Percentiles rank a stretch among this genome's conserved stretches.
phyloP scores from a whole-genome alignment of 2,113 vertebrate genomes.

The Proterorhinus semilunaris region DNA sequence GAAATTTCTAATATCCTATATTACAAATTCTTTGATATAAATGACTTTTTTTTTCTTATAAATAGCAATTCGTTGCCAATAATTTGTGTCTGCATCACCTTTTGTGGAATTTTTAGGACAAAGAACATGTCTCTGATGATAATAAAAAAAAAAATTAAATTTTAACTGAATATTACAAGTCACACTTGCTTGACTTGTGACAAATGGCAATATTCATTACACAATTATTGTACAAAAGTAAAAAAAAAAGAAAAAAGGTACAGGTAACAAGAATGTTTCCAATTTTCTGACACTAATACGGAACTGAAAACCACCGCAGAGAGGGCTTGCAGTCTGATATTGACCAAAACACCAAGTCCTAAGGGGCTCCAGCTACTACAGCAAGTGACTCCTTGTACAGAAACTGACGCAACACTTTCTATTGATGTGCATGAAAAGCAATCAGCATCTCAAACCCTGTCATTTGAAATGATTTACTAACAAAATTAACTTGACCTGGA shows the following conservation, averaged over 20 bases:
- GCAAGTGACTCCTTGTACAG: conserved; percentile 46
- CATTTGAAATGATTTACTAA: conserved; percentile 50
- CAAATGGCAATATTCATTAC: conserved; percentile 52
- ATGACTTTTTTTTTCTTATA: conserved; percentile 46
- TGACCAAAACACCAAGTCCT: conserved; percentile 45
- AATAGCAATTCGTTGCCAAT: conserved; percentile 28
- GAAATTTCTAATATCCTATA: conserved; percentile 47
- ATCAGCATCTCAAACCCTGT: conserved; percentile 47
- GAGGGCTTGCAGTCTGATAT: conserved; percentile 47
- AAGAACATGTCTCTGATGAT: conserved; percentile 29
- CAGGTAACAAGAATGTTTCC: conserved; percentile 46
- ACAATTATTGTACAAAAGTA: conserved; percentile 43
- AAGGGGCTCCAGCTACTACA: conserved; percentile 44
- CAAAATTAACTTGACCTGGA: conserved; percentile 54
- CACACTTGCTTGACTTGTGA: conserved; percentile 38
- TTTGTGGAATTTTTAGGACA: conserved; percentile 29
- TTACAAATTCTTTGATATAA: conserved; percentile 45
- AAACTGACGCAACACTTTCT: conserved; percentile 55
- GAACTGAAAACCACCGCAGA: conserved; percentile 50
- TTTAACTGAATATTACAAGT: conserved; percentile 52
- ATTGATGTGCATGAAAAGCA: conserved; percentile 62
- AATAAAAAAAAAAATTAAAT: conserved; percentile 32
- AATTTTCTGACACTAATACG: conserved; percentile 41
- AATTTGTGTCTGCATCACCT: conserved; percentile 29
- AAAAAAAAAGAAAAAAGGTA: conserved; percentile 50